These are phyloP conservation scores for Drosophila anceps DNA, from an alignment of 2,888 invertebrate species.

Conservation along the genomic window DNA sequence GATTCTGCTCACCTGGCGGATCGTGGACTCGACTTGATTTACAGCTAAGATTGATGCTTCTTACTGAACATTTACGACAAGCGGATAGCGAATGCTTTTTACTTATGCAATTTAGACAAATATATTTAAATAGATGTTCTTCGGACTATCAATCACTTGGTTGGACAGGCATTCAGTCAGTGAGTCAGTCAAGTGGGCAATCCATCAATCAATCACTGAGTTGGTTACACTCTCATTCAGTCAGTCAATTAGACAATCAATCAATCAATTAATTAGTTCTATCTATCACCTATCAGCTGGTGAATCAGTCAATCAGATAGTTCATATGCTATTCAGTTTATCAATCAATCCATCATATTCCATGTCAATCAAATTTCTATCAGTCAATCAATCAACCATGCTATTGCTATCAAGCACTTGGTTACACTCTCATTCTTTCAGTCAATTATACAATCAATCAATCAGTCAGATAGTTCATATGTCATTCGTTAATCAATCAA, in stretches of 20 bases:
- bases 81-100: neutral
- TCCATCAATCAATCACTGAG: neutral
- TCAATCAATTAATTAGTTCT: no score
- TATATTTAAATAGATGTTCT: neutral
- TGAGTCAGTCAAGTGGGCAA: neutral
- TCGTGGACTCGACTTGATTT: neutral
- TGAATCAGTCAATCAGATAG: neutral
- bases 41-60: conserved; percentile 7
- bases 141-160: neutral
- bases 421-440: neutral
- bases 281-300: no score
- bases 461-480: no score
- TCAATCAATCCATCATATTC: neutral
- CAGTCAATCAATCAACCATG: no score
- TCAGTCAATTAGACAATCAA: neutral
- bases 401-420: neutral
- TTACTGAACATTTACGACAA: neutral
- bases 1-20: neutral
- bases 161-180: neutral
- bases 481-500: no score
- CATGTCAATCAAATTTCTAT: neutral
- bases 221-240: neutral
- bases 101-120: neutral
- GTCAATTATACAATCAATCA: neutral
- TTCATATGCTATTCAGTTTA: neutral